These are phyloP conservation scores for Metopolophium dirhodum DNA, from an alignment of 1,140 invertebrate species.

Conservation along the genomic window DNA sequence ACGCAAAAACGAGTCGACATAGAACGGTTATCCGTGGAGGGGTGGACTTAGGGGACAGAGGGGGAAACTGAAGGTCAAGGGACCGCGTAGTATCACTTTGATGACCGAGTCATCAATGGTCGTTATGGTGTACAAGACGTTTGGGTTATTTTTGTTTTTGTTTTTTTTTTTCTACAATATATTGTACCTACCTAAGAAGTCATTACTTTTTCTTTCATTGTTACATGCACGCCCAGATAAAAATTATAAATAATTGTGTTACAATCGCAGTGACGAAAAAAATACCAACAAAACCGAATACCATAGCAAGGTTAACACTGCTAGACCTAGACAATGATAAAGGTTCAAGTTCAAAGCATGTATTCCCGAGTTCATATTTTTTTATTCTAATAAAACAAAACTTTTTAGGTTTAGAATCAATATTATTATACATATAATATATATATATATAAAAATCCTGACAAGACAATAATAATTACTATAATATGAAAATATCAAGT, in stretches of 20 bases:
- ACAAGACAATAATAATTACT: neutral
- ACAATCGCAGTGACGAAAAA: neutral
- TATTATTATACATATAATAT: neutral
- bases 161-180: neutral
- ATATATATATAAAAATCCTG: neutral
- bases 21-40: neutral
- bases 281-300: neutral
- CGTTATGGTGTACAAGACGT: neutral
- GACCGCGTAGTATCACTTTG: neutral
- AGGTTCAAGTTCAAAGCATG: conserved; percentile 14
- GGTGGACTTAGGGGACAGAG: neutral
- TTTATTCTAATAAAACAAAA: neutral
- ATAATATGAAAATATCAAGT: neutral
- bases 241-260: conserved; percentile 16
- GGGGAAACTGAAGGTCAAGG: conserved; percentile 43
- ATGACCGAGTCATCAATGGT: conserved; percentile 14
- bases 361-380: neutral
- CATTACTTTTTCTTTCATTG: neutral
- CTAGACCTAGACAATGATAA: conserved; percentile 5
- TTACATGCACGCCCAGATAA: neutral
- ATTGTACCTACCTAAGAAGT: neutral
- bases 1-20: neutral
- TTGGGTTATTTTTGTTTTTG: neutral
- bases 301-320: neutral
- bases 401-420: neutral